phyloP scores from a whole-genome alignment of 1,140 invertebrate genomes.

The Dinoponera quadriceps region DNA sequence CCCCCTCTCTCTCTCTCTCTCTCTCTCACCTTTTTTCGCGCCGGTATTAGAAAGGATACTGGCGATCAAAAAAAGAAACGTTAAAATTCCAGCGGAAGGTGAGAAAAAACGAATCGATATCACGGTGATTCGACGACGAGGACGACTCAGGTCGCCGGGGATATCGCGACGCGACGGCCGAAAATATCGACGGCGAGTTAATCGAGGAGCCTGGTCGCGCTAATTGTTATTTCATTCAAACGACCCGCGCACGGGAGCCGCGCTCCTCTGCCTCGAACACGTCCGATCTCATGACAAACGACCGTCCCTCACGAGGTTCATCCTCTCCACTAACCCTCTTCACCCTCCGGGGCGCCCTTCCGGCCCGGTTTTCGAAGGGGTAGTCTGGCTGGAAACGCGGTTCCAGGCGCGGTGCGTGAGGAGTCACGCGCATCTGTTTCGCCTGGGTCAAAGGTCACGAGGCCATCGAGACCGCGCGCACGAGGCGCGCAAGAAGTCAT shows the following conservation, averaged over 20 bases:
- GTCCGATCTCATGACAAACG: slow-evolving; percentile 55
- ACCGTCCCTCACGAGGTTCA: slow-evolving; percentile 48
- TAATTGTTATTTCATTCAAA: slow-evolving; percentile 55
- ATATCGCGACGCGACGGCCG: slow-evolving; percentile 1
- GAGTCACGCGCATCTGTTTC: slow-evolving; percentile 48
- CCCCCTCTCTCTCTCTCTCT: neutral
- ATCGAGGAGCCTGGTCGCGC: slow-evolving; percentile 7
- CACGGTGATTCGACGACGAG: slow-evolving; percentile 9
- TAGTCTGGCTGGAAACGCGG: neutral
- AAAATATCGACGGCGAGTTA: slow-evolving; percentile 15
- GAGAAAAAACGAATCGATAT: neutral
- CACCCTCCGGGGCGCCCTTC: no score
- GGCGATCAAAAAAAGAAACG: neutral
- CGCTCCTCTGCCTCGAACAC: slow-evolving; percentile 1
- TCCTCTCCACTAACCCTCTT: no score
- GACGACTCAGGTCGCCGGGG: neutral
- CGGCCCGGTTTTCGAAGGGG: slow-evolving; percentile 3
- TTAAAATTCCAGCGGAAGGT: slow-evolving; percentile 16
- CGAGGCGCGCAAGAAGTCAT: slow-evolving; percentile 58
- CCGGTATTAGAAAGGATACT: neutral
- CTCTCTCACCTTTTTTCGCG: neutral
- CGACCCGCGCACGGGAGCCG: neutral
- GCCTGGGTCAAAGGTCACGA: slow-evolving; percentile 63
- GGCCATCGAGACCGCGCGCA: slow-evolving; percentile 46
- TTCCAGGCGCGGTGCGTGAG: slow-evolving; percentile 50